Conservation (phyloP, 2,888 invertebrate genomes). For the Rhamphomyia laevipes region DNA sequence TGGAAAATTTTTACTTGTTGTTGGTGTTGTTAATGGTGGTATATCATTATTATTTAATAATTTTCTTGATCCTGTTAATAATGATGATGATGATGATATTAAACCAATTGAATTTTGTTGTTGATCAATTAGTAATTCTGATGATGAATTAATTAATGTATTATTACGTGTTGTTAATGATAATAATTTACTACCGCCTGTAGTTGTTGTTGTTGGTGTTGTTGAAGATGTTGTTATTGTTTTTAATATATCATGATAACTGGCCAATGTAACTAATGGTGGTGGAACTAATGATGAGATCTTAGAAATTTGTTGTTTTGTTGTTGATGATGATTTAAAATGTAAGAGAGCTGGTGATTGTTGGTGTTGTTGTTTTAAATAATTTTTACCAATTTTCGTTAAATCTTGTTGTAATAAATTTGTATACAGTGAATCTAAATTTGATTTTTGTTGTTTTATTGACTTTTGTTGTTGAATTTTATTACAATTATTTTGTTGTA, state of each 20-base stretch:
- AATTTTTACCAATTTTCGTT: conserved; percentile 25
- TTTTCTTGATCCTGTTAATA: too few relatives aligned
- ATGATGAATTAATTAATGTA: too few relatives aligned
- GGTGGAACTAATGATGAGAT: conserved; percentile 1
- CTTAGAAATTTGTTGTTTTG: conserved; percentile 20
- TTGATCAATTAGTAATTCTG: too few relatives aligned
- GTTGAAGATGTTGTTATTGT: conserved; percentile 17
- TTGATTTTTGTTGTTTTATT: too few relatives aligned
- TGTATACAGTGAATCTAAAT: too few relatives aligned
- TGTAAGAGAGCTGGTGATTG: conserved; percentile 21
- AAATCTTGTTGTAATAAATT: too few relatives aligned
- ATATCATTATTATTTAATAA: too few relatives aligned
- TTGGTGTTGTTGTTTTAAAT: conserved; percentile 18
- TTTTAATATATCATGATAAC: conserved; percentile 17
- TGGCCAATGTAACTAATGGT: conserved; percentile 10
- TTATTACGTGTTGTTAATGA: background rate
- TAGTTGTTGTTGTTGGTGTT: conserved; percentile 37
- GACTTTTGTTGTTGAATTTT: too few relatives aligned
- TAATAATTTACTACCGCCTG: conserved; percentile 37
- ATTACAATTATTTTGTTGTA: background rate
- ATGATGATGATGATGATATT: too few relatives aligned
- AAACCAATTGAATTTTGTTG: too few relatives aligned
- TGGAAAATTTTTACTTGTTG: too few relatives aligned
- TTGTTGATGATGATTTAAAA: conserved; percentile 17
- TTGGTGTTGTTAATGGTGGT: too few relatives aligned